These are phyloP conservation scores for Dinoponera quadriceps DNA, from an alignment of 1,140 invertebrate genomes.

Conservation along the genomic window DNA sequence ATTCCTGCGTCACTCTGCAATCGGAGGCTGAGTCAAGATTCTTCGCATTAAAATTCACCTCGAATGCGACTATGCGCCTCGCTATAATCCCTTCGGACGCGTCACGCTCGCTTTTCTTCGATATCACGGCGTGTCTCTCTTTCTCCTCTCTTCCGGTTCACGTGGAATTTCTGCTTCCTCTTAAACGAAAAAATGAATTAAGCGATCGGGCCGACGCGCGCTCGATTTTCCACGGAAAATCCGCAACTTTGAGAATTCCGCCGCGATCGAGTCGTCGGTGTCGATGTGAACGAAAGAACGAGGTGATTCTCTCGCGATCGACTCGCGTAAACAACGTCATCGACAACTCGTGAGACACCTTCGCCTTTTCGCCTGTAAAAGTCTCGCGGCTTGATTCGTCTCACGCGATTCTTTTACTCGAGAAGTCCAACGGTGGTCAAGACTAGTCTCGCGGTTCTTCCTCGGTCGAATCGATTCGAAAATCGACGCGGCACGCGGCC, in stretches of 20 bases:
- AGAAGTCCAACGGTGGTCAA: no score
- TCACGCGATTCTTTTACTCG: no score
- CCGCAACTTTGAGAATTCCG: not conserved
- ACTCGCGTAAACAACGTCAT: constrained; percentile 42
- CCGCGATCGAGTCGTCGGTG: not conserved
- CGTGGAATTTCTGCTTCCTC: not conserved
- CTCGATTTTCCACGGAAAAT: not conserved
- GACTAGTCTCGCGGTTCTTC: no score
- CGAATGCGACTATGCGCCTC: no score
- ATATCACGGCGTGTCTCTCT: not conserved
- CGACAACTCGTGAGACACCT: not conserved
- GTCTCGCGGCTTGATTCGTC: not conserved
- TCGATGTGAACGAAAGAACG: not conserved
- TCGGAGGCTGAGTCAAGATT: not conserved
- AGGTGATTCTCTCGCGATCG: not conserved
- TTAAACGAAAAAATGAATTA: not conserved
- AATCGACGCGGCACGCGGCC: no score
- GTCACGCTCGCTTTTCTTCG: not conserved
- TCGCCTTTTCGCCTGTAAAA: constrained; percentile 8
- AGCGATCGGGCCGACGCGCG: constrained; percentile 2
- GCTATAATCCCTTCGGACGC: constrained; percentile 6
- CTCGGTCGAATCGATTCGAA: no score
- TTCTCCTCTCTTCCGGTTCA: not conserved
- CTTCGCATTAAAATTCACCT: not conserved
- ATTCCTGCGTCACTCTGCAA: not conserved